Evolutionary conservation across 1,140 invertebrate species (phyloP).

Genomic region (Pogonus chalceus): DNA sequence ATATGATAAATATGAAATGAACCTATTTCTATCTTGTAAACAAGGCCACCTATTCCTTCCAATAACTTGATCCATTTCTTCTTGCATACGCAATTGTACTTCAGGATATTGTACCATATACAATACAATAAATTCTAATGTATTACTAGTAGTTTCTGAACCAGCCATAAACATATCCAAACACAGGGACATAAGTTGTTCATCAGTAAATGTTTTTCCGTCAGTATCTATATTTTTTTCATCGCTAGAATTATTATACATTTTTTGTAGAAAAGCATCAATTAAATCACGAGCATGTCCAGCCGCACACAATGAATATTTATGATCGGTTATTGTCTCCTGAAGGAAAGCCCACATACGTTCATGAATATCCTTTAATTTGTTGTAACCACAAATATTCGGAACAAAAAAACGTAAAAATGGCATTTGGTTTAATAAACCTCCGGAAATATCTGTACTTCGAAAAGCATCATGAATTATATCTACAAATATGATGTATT

Average conservation of each 20-base stretch:
- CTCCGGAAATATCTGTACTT: constrained; percentile 52
- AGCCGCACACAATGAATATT: constrained; percentile 37
- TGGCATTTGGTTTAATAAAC: constrained; percentile 54
- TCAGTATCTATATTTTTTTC: no score
- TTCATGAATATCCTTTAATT: constrained; percentile 34
- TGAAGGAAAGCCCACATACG: constrained; percentile 39
- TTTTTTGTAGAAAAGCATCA: constrained; percentile 55
- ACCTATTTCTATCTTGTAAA: constrained; percentile 48
- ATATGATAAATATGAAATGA: constrained; percentile 10
- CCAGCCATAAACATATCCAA: constrained; percentile 62
- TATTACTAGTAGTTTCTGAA: constrained; percentile 57
- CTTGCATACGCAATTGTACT: constrained; percentile 51
- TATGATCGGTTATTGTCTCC: constrained; percentile 47
- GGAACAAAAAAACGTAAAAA: constrained; percentile 51
- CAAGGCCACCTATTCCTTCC: constrained; percentile 44
- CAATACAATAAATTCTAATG: constrained; percentile 49
- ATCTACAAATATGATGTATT: constrained; percentile 34
- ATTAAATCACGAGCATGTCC: constrained; percentile 57
- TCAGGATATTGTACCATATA: constrained; percentile 53
- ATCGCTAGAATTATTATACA: constrained; percentile 35
- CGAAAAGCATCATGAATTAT: constrained; percentile 47
- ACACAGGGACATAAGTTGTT: constrained; percentile 54
- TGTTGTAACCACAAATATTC: constrained; percentile 45
- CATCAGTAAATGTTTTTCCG: constrained; percentile 32
- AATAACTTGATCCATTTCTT: constrained; percentile 57